Conservation (phyloP, 2,797 vertebrate genomes). For the Schizothorax lantsangensis region DNA sequence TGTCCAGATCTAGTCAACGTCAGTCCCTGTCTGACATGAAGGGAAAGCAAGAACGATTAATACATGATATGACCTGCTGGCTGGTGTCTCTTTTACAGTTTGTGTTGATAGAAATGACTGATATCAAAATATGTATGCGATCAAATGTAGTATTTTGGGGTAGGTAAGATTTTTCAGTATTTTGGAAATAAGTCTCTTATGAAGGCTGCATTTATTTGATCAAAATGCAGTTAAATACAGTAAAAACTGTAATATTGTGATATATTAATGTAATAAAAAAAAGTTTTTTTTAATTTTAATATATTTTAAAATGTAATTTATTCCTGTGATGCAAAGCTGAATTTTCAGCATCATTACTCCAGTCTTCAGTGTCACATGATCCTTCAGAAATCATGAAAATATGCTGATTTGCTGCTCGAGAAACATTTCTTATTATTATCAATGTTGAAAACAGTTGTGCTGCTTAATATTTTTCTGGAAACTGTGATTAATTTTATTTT, state of each 20-base stretch:
- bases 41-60: background rate
- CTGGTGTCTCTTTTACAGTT: background rate
- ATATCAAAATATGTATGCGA: background rate
- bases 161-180: background rate
- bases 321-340: background rate
- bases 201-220: background rate
- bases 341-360: background rate
- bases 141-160: background rate
- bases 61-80: background rate
- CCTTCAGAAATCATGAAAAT: background rate
- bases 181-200: background rate
- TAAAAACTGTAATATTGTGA: too few species aligned
- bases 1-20: constrained; percentile 8
- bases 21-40: constrained; percentile 7
- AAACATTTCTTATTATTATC: background rate
- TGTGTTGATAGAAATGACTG: background rate
- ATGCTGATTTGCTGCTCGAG: background rate
- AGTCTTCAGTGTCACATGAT: background rate
- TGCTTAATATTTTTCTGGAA: background rate
- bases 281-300: background rate
- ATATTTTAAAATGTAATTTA: background rate
- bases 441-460: background rate
- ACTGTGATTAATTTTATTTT: background rate
- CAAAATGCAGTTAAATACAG: background rate
- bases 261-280: background rate